Percentiles rank a stretch among this genome's conserved stretches.
Conservation (phyloP, 2,113 vertebrate species). For the Mesitornis unicolor region DNA sequence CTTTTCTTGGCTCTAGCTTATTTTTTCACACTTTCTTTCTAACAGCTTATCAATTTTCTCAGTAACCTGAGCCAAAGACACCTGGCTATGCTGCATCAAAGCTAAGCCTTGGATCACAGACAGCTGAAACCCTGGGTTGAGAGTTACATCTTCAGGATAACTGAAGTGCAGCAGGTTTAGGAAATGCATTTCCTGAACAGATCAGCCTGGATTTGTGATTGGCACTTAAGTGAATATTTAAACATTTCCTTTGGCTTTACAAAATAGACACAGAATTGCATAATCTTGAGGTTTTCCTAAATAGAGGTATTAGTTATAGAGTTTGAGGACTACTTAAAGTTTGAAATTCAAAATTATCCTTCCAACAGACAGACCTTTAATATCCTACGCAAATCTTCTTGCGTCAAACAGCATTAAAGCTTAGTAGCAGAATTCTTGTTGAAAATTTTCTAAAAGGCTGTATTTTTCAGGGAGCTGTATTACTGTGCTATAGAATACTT, state of each 20-base stretch:
- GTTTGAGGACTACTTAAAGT: not conserved
- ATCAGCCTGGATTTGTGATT: not conserved
- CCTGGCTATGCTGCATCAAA: not conserved
- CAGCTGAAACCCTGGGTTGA: not conserved
- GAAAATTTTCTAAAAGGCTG: not conserved
- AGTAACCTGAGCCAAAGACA: not conserved
- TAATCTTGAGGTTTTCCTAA: slow-evolving; percentile 3
- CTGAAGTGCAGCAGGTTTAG: not conserved
- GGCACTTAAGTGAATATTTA: not conserved
- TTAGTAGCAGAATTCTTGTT: not conserved
- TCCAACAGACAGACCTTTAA: not conserved
- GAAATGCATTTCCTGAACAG: not conserved
- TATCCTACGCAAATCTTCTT: not conserved
- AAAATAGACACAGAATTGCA: not conserved
- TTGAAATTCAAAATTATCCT: not conserved
- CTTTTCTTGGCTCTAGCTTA: not conserved
- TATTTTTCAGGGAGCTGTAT: not conserved
- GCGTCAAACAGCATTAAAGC: slow-evolving; percentile 11
- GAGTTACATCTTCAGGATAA: not conserved
- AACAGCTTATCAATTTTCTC: not conserved
- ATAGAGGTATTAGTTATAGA: not conserved
- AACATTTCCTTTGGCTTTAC: not conserved
- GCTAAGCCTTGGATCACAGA: not conserved
- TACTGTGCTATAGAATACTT: not conserved
- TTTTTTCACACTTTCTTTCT: not conserved